Percentiles rank a stretch among this genome's conserved stretches.
phyloP scores from a whole-genome alignment of 2,888 invertebrate genomes.

The Ectemnius cavifrons region DNA sequence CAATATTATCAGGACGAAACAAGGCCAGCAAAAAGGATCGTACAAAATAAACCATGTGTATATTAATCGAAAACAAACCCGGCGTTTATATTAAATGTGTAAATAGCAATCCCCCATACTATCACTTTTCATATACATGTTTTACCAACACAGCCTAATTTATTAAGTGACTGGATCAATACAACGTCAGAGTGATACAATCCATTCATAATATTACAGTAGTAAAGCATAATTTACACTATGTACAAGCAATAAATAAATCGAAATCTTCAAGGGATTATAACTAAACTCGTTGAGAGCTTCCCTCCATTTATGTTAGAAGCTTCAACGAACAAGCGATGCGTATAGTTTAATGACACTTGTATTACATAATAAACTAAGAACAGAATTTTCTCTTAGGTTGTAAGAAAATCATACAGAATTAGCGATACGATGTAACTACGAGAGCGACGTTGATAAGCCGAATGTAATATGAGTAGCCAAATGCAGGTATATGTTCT shows the following conservation, averaged over 20 bases:
- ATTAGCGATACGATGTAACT: too few relatives aligned
- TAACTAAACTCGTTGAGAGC: constrained; percentile 40
- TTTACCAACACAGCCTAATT: constrained; percentile 46
- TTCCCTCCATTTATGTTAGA: constrained; percentile 12
- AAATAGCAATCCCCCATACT: constrained; percentile 10
- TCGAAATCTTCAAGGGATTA: constrained; percentile 47
- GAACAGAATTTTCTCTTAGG: too few relatives aligned
- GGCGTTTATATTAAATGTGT: too few relatives aligned
- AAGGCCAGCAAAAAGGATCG: too few relatives aligned
- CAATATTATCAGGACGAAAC: too few relatives aligned
- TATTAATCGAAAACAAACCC: too few relatives aligned
- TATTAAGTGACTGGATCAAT: constrained; percentile 46
- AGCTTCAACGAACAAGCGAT: constrained; percentile 18
- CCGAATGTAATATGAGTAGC: too few relatives aligned
- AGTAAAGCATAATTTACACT: constrained; percentile 69
- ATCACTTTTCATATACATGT: constrained; percentile 12
- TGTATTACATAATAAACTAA: too few relatives aligned
- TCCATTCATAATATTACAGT: constrained; percentile 59
- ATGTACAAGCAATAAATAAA: constrained; percentile 71
- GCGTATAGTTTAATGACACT: neutral
- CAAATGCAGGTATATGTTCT: too few relatives aligned
- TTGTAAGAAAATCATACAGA: too few relatives aligned
- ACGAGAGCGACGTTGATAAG: too few relatives aligned
- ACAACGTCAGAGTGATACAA: constrained; percentile 42
- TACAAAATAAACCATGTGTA: too few relatives aligned